A percentile compares a stretch with the other conserved stretches of the same genome.
phyloP scores from a whole-genome alignment of 2,888 invertebrate genomes.

The Trichopria drosophilae region DNA sequence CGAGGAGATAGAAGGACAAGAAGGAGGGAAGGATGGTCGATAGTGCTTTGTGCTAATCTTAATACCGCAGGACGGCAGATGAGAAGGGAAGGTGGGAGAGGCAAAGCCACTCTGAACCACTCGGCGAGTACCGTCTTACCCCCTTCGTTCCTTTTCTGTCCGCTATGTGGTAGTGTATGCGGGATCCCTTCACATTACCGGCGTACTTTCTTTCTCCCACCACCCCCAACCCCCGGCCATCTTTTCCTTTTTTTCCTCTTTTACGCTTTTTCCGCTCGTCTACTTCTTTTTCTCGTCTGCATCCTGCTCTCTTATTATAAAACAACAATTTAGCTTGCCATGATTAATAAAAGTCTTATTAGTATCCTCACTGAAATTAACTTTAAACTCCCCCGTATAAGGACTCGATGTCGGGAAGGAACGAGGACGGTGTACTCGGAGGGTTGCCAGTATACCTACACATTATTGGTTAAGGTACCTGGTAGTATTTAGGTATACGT shows the following conservation, averaged over 20 bases:
- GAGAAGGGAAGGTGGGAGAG: slow-evolving; percentile 24
- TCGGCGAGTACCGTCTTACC: slow-evolving; percentile 31
- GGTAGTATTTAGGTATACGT: no score
- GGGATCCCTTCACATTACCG: slow-evolving; percentile 25
- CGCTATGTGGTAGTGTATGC: slow-evolving; percentile 36
- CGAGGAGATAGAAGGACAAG: slow-evolving; percentile 6
- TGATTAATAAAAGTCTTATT: no score
- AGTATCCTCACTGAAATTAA: no score
- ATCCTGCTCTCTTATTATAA: slow-evolving; percentile 17
- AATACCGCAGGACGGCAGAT: slow-evolving; percentile 42
- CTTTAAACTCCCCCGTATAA: no score
- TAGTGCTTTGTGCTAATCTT: slow-evolving; percentile 51
- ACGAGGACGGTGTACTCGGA: no score
- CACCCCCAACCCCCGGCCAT: neutral
- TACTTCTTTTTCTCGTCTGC: neutral
- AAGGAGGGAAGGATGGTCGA: slow-evolving; percentile 33
- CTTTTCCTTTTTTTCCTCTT: slow-evolving; percentile 1
- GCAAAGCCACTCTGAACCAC: slow-evolving; percentile 35
- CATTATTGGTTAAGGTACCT: no score
- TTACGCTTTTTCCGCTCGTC: neutral
- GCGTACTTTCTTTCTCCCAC: neutral
- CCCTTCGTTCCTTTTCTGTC: slow-evolving; percentile 22
- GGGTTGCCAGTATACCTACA: no score
- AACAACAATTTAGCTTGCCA: no score
- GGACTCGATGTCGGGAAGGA: no score